Percentiles rank a stretch among this genome's conserved stretches.
phyloP scores from a whole-genome alignment of 2,797 vertebrate genomes.

The Melanotaenia pygmaea region DNA sequence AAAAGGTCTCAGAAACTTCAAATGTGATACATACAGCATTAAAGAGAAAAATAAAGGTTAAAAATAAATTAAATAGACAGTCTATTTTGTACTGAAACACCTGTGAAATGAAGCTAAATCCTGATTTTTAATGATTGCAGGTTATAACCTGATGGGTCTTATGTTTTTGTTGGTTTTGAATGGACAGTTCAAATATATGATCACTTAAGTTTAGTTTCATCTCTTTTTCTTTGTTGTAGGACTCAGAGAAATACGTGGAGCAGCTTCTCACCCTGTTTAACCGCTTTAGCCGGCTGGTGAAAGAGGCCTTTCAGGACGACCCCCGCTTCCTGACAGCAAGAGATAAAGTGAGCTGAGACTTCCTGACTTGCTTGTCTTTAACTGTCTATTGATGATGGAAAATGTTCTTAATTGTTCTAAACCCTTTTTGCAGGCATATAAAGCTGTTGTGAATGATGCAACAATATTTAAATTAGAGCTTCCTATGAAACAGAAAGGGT shows the following conservation, averaged over 20 bases:
- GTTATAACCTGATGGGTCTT: background rate
- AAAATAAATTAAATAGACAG: too few species aligned
- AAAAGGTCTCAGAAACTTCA: too few species aligned
- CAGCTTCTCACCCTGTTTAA: conserved; percentile 98
- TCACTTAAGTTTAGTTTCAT: background rate
- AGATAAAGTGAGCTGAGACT: conserved; percentile 89
- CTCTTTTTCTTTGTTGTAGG: conserved; percentile 79
- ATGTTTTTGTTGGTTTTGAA: too few species aligned
- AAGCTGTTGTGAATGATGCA: conserved; percentile 98
- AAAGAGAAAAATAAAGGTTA: too few species aligned
- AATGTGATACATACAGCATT: too few species aligned
- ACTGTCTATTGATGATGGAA: accelerated
- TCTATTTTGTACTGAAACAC: too few species aligned
- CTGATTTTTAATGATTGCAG: background rate
- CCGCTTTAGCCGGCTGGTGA: conserved; percentile 98
- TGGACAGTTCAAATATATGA: background rate
- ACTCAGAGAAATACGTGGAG: conserved; percentile 99
- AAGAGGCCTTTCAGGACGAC: conserved; percentile 99
- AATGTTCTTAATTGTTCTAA: background rate
- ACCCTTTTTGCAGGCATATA: conserved; percentile 88
- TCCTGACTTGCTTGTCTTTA: background rate
- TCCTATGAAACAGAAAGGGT: conserved; percentile 99
- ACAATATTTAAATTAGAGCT: conserved; percentile 99
- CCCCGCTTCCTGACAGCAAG: conserved; percentile 97
- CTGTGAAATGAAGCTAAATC: too few species aligned